A percentile compares a stretch with the other conserved stretches of the same genome.
Conservation (phyloP, 2,888 invertebrate genomes). For the Adelognathus sp. region DNA sequence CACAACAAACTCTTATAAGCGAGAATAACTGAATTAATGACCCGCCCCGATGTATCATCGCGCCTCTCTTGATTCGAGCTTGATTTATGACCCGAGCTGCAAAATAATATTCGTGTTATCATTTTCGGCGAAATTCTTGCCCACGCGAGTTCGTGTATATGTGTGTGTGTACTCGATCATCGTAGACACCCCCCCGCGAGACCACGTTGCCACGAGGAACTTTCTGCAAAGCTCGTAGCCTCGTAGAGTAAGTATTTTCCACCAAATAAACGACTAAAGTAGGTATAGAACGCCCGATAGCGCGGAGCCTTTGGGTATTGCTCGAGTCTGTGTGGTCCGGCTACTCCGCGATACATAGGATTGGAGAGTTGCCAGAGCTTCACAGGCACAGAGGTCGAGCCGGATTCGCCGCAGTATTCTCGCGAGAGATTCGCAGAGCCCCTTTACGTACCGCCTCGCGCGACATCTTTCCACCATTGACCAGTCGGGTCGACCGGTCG, state of each 20-base stretch:
- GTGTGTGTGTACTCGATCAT: slow-evolving; percentile 31
- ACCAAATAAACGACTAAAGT: slow-evolving; percentile 61
- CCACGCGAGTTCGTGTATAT: too few species aligned
- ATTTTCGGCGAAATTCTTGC: neutral
- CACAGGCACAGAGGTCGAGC: neutral
- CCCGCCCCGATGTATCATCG: neutral
- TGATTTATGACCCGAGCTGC: neutral
- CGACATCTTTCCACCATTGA: slow-evolving; percentile 29
- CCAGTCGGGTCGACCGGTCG: neutral
- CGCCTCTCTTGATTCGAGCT: neutral
- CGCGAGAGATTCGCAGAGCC: slow-evolving; percentile 2
- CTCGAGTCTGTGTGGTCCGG: neutral
- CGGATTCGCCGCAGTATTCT: slow-evolving; percentile 5
- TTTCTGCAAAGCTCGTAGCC: neutral
- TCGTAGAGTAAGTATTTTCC: slow-evolving; percentile 70
- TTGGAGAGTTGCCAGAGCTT: slow-evolving; percentile 72
- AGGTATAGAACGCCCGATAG: neutral
- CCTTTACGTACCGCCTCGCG: slow-evolving; percentile 16
- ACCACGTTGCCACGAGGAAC: neutral
- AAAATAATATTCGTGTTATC: neutral
- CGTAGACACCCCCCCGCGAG: neutral
- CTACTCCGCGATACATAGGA: slow-evolving; percentile 47
- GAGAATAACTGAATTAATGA: neutral
- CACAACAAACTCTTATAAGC: neutral
- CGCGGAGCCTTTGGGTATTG: neutral